Conservation (phyloP, 2,888 invertebrate species). For the Patella pellucida region DNA sequence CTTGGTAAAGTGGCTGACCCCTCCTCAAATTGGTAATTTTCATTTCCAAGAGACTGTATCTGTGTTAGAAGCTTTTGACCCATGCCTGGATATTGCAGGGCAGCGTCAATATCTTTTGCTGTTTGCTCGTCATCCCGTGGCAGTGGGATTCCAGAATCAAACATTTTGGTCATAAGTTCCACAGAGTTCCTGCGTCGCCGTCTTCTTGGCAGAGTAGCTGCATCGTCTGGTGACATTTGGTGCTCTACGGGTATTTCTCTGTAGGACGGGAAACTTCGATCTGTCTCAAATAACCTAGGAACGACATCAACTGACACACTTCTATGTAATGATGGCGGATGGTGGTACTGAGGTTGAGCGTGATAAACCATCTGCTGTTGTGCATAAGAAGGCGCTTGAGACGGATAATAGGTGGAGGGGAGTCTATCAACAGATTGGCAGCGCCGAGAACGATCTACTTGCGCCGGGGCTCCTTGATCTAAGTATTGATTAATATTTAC, state of each 20-base stretch:
- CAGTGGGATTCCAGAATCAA: background rate
- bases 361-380: too few species aligned
- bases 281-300: background rate
- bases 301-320: background rate
- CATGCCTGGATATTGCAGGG: background rate
- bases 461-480: background rate
- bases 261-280: background rate
- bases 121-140: background rate
- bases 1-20: background rate
- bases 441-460: background rate
- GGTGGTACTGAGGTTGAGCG: background rate
- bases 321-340: background rate
- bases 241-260: constrained; percentile 4
- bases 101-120: background rate
- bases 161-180: background rate
- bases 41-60: background rate
- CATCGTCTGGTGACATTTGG: background rate
- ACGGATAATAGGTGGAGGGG: background rate
- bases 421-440: background rate
- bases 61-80: background rate
- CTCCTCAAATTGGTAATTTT: background rate
- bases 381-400: background rate
- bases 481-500: background rate
- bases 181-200: background rate
- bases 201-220: background rate